Percentiles rank a stretch among this genome's conserved stretches.
phyloP scores from a whole-genome alignment of 2,888 invertebrate genomes.

The Mythimna loreyi region DNA sequence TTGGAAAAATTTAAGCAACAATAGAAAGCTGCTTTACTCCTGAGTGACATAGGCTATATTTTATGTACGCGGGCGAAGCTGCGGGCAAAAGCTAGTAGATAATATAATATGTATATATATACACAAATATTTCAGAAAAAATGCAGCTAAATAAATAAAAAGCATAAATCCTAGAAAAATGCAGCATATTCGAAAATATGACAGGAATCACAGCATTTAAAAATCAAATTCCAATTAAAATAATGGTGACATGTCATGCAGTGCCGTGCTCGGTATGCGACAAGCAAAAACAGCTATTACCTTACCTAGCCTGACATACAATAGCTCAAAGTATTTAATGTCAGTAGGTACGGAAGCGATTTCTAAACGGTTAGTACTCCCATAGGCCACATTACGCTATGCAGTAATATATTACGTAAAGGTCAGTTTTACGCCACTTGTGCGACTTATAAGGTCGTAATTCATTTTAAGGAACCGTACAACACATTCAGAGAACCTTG shows the following conservation, averaged over 20 bases:
- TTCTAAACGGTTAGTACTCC: constrained; percentile 63
- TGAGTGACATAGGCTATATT: too few species aligned
- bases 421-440: constrained; percentile 58
- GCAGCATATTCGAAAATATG: background rate
- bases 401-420: constrained; percentile 58
- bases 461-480: constrained; percentile 47
- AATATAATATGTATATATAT: too few species aligned
- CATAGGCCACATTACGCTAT: constrained; percentile 58
- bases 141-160: too few species aligned
- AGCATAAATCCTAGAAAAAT: too few species aligned
- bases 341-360: constrained; percentile 53
- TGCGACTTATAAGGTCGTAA: constrained; percentile 48
- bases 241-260: background rate
- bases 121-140: too few species aligned
- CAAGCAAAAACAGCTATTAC: background rate
- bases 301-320: background rate
- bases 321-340: constrained; percentile 44
- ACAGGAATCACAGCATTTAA: background rate
- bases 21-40: too few species aligned
- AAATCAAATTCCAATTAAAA: constrained; percentile 10
- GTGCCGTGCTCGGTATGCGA: background rate
- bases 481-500: constrained; percentile 18
- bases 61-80: too few species aligned
- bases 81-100: too few species aligned
- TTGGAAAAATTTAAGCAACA: too few species aligned